Evolutionary conservation across 1,140 invertebrate species (phyloP).

Genomic region (Drosophila watanabei): DNA sequence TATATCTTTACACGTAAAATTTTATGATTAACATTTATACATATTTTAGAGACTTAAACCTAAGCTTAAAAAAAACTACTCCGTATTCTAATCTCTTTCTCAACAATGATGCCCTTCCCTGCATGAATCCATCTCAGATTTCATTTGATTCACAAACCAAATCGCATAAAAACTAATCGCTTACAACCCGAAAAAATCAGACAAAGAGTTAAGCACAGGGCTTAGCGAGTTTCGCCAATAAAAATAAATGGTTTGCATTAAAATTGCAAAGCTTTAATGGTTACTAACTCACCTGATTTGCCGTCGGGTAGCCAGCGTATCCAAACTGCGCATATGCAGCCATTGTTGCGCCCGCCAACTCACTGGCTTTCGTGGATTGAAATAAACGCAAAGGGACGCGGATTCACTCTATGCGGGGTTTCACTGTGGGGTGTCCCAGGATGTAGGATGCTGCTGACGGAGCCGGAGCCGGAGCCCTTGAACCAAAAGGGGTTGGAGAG

Average conservation of each 20-base stretch:
- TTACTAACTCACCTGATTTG: slow-evolving; percentile 75
- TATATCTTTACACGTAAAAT: not conserved
- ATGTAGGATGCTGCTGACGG: slow-evolving; percentile 46
- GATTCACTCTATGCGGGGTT: slow-evolving; percentile 43
- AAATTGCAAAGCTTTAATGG: slow-evolving; percentile 3
- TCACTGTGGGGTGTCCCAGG: slow-evolving; percentile 66
- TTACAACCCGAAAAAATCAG: not conserved
- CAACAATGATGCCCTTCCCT: not conserved
- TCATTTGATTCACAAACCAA: slow-evolving; percentile 2
- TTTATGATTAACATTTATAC: not conserved
- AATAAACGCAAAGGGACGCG: slow-evolving; percentile 41
- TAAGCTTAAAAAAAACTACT: not conserved
- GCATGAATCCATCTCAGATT: not conserved
- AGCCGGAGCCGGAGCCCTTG: slow-evolving; percentile 36
- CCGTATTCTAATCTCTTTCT: not conserved
- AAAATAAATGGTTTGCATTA: slow-evolving; percentile 13
- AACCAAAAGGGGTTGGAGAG: slow-evolving; percentile 22
- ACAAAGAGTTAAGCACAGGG: not conserved
- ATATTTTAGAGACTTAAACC: not conserved
- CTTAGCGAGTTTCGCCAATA: slow-evolving; percentile 3
- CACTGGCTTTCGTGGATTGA: slow-evolving; percentile 16
- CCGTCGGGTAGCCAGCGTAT: slow-evolving; percentile 83
- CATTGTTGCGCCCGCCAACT: slow-evolving; percentile 68
- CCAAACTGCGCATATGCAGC: slow-evolving; percentile 85
- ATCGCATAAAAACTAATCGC: slow-evolving; percentile 10